Conservation (phyloP, 2,113 vertebrate genomes). For the Sporophila hypoxantha region DNA sequence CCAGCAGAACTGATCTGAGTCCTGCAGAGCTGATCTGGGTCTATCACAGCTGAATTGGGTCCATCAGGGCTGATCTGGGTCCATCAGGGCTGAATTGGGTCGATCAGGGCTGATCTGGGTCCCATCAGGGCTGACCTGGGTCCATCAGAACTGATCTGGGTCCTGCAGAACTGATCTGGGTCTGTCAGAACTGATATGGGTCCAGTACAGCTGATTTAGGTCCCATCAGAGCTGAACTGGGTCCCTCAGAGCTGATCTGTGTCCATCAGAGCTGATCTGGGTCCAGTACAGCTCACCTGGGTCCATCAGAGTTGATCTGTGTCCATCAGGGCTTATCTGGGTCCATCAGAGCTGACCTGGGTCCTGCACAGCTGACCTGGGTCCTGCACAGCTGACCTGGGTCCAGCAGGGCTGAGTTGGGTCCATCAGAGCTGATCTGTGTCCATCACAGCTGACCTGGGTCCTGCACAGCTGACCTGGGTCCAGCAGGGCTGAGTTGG, state of each 20-base stretch:
- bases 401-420: too few species aligned
- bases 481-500: accelerated
- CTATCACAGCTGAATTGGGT: accelerated
- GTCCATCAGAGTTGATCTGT: accelerated
- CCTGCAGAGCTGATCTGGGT: accelerated
- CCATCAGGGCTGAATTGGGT: not conserved
- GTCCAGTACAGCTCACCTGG: accelerated
- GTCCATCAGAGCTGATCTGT: too few species aligned
- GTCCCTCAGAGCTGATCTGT: accelerated
- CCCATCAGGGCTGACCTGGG: accelerated
- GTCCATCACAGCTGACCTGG: too few species aligned
- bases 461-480: accelerated
- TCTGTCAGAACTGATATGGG: accelerated
- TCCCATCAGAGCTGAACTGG: too few species aligned
- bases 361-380: too few species aligned
- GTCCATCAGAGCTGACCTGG: too few species aligned
- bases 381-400: too few species aligned
- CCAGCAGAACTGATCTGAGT: accelerated
- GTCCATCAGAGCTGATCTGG: accelerated
- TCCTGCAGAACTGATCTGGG: accelerated
- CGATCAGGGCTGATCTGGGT: accelerated
- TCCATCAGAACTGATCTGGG: not conserved
- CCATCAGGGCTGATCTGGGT: accelerated
- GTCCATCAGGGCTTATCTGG: accelerated
- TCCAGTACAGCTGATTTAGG: accelerated